A percentile compares a stretch with the other conserved stretches of the same genome.
These are phyloP conservation scores for Archips xylosteana DNA, from an alignment of 2,888 invertebrate species.

Conservation along the genomic window DNA sequence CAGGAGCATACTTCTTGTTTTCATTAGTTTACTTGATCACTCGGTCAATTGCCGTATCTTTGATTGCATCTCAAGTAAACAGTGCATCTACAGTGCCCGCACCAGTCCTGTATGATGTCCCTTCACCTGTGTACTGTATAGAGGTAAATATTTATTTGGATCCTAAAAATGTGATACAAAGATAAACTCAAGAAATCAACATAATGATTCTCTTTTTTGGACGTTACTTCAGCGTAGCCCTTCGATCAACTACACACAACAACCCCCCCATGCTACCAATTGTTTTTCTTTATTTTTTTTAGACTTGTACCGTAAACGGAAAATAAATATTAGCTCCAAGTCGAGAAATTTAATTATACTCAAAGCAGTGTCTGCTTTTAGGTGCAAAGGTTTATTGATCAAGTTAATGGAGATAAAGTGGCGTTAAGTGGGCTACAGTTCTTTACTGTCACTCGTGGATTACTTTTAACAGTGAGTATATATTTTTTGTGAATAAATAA, in stretches of 20 bases:
- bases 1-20: constrained; percentile 87
- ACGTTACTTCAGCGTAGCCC: too few species aligned
- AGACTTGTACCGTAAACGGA: neutral
- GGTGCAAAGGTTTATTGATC: constrained; percentile 87
- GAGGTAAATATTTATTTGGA: constrained; percentile 75
- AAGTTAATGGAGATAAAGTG: constrained; percentile 86
- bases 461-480: constrained; percentile 28
- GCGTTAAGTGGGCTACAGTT: constrained; percentile 85
- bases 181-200: neutral
- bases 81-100: constrained; percentile 85
- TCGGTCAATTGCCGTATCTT: constrained; percentile 87
- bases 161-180: neutral
- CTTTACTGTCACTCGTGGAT: constrained; percentile 74
- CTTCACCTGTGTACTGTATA: constrained; percentile 86
- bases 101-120: constrained; percentile 86
- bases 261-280: too few species aligned
- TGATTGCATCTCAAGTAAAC: constrained; percentile 86
- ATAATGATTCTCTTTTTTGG: too few species aligned
- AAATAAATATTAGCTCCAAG: neutral
- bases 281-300: too few species aligned
- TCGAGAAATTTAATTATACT: constrained; percentile 5
- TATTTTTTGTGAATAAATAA: neutral
- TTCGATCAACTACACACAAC: too few species aligned
- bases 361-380: constrained; percentile 54
- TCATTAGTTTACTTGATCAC: constrained; percentile 88